Evolutionary conservation across 2,888 invertebrate species (phyloP).

Genomic region (Pseudoips prasinana): DNA sequence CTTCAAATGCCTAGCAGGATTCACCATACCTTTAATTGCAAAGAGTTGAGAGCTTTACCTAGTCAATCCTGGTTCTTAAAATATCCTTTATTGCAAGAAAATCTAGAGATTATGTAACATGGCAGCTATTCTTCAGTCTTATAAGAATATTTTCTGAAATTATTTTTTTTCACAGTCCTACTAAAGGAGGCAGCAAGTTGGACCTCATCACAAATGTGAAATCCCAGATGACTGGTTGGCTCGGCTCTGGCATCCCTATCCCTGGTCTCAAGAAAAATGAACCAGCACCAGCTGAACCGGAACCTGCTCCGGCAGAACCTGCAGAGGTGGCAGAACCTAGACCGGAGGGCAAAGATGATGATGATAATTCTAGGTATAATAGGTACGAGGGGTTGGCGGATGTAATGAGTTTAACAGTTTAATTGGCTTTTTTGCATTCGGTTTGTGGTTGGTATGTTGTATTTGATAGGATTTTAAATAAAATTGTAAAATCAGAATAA

Average conservation of each 20-base stretch:
- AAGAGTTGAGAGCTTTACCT: too few species aligned
- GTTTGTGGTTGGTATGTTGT: conserved; percentile 38
- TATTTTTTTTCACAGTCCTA: conserved; percentile 80
- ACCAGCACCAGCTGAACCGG: conserved; percentile 72
- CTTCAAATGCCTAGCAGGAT: too few species aligned
- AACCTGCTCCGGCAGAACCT: conserved; percentile 66
- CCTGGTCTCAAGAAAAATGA: conserved; percentile 89
- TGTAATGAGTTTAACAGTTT: conserved; percentile 68
- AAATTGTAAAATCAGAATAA: too few species aligned
- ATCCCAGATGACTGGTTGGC: conserved; percentile 92
- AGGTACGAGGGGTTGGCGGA: conserved; percentile 85
- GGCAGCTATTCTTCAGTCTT: too few species aligned
- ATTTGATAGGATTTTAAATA: too few species aligned
- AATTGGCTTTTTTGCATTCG: conserved; percentile 30
- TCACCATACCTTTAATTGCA: too few species aligned
- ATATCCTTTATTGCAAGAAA: too few species aligned
- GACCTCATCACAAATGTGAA: conserved; percentile 94
- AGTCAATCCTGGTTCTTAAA: too few species aligned
- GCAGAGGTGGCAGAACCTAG: conserved; percentile 63
- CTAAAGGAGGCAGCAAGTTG: conserved; percentile 86
- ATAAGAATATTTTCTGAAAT: background rate
- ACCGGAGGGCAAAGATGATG: conserved; percentile 86
- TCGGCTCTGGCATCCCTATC: conserved; percentile 88
- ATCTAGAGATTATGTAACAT: too few species aligned
- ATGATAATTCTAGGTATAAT: conserved; percentile 93